A percentile compares a stretch with the other conserved stretches of the same genome.
Evolutionary conservation across 1,140 invertebrate genomes (phyloP).

Genomic region (Probaryconus sp.): DNA sequence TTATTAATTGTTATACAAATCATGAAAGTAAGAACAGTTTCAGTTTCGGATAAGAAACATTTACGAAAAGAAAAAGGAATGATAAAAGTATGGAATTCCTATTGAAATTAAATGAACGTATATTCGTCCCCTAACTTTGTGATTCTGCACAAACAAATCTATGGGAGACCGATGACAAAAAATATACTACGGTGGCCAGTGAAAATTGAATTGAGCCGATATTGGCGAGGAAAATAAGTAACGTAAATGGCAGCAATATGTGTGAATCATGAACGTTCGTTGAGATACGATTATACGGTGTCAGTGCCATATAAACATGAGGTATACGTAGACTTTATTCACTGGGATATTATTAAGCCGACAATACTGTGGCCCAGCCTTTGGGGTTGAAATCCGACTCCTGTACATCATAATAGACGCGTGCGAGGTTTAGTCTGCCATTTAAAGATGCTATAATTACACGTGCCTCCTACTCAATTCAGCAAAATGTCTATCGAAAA

Average conservation of each 20-base stretch:
- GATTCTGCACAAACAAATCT: too few relatives aligned
- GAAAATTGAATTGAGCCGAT: background rate
- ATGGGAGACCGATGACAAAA: too few relatives aligned
- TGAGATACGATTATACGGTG: slow-evolving; percentile 69
- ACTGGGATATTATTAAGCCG: slow-evolving; percentile 69
- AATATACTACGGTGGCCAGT: too few relatives aligned
- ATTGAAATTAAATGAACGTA: too few relatives aligned
- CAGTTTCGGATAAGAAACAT: too few relatives aligned
- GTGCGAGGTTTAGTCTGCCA: slow-evolving; percentile 67
- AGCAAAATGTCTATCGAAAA: slow-evolving; percentile 41
- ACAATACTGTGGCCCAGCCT: slow-evolving; percentile 69
- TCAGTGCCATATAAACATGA: slow-evolving; percentile 63
- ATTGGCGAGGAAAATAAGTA: slow-evolving; percentile 1
- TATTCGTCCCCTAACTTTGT: too few relatives aligned
- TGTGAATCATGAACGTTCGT: slow-evolving; percentile 55
- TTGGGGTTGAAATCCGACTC: slow-evolving; percentile 72
- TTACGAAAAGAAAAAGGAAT: too few relatives aligned
- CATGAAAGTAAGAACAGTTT: too few relatives aligned
- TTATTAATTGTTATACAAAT: too few relatives aligned
- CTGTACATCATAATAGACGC: slow-evolving; percentile 70
- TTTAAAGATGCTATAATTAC: slow-evolving; percentile 70
- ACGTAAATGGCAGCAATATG: slow-evolving; percentile 38
- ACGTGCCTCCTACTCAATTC: slow-evolving; percentile 56
- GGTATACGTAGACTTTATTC: slow-evolving; percentile 63
- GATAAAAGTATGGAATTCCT: too few relatives aligned